Evolutionary conservation across 1,140 invertebrate genomes (phyloP).

Genomic region (Trachelipus rathkii): DNA sequence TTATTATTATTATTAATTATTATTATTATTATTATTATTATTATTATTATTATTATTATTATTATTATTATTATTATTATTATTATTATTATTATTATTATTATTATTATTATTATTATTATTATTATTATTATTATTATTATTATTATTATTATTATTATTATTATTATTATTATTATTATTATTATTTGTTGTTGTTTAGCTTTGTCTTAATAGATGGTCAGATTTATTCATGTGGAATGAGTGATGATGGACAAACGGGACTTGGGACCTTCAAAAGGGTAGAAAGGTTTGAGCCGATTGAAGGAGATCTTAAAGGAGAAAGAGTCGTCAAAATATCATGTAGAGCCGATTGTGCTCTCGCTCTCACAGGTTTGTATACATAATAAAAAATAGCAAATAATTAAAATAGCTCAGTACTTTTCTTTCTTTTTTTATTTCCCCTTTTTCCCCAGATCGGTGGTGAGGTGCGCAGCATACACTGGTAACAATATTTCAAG

Average conservation of each 20-base stretch:
- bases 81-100: too few relatives aligned
- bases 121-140: conserved; percentile 13
- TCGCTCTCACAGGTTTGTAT: conserved; percentile 74
- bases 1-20: too few relatives aligned
- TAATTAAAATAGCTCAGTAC: too few relatives aligned
- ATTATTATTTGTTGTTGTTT: conserved; percentile 48
- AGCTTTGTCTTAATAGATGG: conserved; percentile 78
- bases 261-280: conserved; percentile 68
- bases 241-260: conserved; percentile 92
- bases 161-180: neutral
- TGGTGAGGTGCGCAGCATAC: too few relatives aligned
- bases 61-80: too few relatives aligned
- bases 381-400: too few relatives aligned
- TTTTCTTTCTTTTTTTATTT: too few relatives aligned
- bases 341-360: conserved; percentile 75
- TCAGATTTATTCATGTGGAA: conserved; percentile 81
- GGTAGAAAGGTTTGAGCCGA: conserved; percentile 50
- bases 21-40: too few relatives aligned
- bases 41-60: too few relatives aligned
- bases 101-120: neutral
- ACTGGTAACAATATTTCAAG: too few relatives aligned
- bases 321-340: conserved; percentile 79
- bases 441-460: too few relatives aligned
- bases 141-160: neutral
- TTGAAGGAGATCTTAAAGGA: conserved; percentile 71